Conservation (phyloP, 2,113 vertebrate genomes). For the Microtus pennsylvanicus region DNA sequence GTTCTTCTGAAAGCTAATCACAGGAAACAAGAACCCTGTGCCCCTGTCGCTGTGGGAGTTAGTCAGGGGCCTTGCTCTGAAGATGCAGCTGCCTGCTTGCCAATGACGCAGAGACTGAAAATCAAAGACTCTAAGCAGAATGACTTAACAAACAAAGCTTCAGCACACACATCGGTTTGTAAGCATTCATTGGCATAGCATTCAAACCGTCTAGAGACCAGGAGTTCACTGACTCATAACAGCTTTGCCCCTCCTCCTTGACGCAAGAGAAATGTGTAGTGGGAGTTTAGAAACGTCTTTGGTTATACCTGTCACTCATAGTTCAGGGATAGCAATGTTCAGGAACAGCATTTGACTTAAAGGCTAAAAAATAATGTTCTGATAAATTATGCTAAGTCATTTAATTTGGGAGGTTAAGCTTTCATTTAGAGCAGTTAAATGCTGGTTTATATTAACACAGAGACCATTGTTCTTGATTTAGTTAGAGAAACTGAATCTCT, state of each 20-base stretch:
- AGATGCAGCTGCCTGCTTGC: background rate
- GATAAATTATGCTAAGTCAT: background rate
- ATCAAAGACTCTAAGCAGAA: slow-evolving; percentile 8
- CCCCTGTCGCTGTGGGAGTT: background rate
- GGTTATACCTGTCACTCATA: background rate
- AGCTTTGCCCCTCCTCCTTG: background rate
- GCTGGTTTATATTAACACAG: background rate
- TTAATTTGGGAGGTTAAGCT: background rate
- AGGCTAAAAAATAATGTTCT: background rate
- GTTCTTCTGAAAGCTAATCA: background rate
- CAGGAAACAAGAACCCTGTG: background rate
- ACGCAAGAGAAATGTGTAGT: background rate
- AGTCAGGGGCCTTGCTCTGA: background rate
- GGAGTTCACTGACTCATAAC: background rate
- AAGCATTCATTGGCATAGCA: background rate
- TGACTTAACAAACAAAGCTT: slow-evolving; percentile 4
- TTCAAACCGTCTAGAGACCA: background rate
- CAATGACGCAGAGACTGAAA: background rate
- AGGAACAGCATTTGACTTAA: background rate
- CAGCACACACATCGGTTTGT: background rate
- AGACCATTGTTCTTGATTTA: background rate
- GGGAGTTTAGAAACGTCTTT: background rate
- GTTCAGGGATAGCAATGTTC: background rate
- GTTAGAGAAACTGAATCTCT: slow-evolving; percentile 11
- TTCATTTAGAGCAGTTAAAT: background rate